Evolutionary conservation across 2,888 invertebrate genomes (phyloP).

Genomic region (Dendrolimus pini): DNA sequence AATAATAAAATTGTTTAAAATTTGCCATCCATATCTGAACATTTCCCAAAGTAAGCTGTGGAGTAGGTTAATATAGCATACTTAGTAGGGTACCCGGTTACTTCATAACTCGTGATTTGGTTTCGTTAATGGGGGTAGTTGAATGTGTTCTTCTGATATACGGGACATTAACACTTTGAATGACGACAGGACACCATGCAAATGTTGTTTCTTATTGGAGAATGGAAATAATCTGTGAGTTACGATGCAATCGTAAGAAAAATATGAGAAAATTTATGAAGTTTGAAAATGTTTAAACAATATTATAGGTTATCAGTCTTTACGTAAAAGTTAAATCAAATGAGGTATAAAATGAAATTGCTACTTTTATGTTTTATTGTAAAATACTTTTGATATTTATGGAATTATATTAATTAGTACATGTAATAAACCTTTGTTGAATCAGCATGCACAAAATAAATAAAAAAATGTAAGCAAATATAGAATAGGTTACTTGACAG

Average conservation of each 20-base stretch:
- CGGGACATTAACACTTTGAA: not conserved
- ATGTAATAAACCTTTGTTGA: not conserved
- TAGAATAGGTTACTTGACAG: too few relatives aligned
- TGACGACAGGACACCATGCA: not conserved
- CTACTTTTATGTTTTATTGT: too few relatives aligned
- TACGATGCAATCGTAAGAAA: too few relatives aligned
- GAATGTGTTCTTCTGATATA: slow-evolving; percentile 22
- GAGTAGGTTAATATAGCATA: slow-evolving; percentile 39
- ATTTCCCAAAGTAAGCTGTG: slow-evolving; percentile 13
- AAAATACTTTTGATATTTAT: too few relatives aligned
- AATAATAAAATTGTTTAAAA: too few relatives aligned
- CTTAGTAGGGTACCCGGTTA: slow-evolving; percentile 47
- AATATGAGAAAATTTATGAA: too few relatives aligned
- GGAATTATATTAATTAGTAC: too few relatives aligned
- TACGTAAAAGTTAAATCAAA: too few relatives aligned
- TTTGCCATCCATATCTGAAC: slow-evolving; percentile 22
- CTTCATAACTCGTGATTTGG: slow-evolving; percentile 63
- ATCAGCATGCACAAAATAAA: not conserved
- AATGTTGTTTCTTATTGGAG: not conserved
- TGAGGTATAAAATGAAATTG: too few relatives aligned
- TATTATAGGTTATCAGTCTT: too few relatives aligned
- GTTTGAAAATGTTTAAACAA: too few relatives aligned
- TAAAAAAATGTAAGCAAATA: not conserved
- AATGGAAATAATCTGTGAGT: too few relatives aligned
- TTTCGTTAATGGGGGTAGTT: slow-evolving; percentile 48